Base-by-base conservation (phyloP, 2,797 vertebrate genomes). In the Coendou prehensilis region DNA sequence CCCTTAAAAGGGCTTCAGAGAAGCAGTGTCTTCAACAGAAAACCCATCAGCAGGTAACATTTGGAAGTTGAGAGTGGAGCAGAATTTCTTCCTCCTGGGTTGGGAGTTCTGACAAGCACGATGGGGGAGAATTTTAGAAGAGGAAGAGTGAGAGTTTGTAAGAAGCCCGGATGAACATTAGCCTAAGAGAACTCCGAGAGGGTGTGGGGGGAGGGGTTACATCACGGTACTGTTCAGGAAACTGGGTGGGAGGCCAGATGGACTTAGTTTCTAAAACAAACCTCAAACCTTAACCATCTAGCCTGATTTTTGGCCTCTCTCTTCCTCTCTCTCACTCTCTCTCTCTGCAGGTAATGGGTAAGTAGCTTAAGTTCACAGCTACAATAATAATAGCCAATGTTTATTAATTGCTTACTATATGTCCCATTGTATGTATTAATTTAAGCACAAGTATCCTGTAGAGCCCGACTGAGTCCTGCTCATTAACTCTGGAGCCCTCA, bases 241-340 rank as follows among this genome's bases (percentile, higher is more conserved):
- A 91, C 80, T 57, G 28, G 5, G 20, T 5, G 9, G 57, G 41
- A 92, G 26, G 59, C 17, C 54, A 82, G 52, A 57, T 6, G 28
- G 61, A 47, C 71, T 89, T 28, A 82, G 47, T 92, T 18, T 89
- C 89, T 57, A 82, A 30, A 87, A 87, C 45, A 76, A 89, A 67
- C 41, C 71, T 41, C 78, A 80, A 47, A 93, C 33, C 50, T 37
- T 37, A 87, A 80, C 20, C 26, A 84, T 17, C n/a, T 41, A 75
- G 88, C 2, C 56, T 11, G 41, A 2, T 23, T 61, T 69, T 95
- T 50, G n/a, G 59, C 23, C 45, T 28, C 30, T 81, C 10, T 33
- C 54, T 73, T n/a, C 45, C 54, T 33, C 52, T 59, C 14, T 90
- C n/a, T 67, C 64, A 63, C 2, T 26, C 37, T 23, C 4, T 63